Evolutionary conservation across 2,888 invertebrate genomes (phyloP), one percentile per base, ranked within the genome.

Genomic region (Eupithecia centaureata): DNA sequence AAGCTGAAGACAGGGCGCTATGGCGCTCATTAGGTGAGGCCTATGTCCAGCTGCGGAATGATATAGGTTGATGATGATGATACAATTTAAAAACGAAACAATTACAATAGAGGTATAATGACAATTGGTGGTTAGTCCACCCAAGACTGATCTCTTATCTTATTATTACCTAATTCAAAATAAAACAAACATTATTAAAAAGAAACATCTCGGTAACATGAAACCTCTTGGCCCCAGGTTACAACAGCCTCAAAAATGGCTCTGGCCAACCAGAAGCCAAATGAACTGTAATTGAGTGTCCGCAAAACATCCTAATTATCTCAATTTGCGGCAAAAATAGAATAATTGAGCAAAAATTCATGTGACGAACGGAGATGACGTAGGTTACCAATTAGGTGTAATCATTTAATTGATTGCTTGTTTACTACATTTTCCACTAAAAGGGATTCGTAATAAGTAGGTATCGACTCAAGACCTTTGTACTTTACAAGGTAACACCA

Each of bases 281-380:
- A 63, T 70, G 61, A 61, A 56, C 63, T 38, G 65, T 10, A 56
- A 65, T 68, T 60, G 60, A 33, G 28, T 65, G 64, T 52, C 51
- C 28, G n/a, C 66, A 58, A 67, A 69, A 70, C 70, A 70, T 70
- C 70, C 70, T 70, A 63, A 70, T 70, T 70, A 70, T 66, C 63
- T 63, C 56, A 5, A 52, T 64, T 67, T 60, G 47, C 63, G 66
- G 57, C 66, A 61, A 61, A 70, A 66, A 66, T 66, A 67, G 60
- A 69, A 69, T 66, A 63, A 70, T 65, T 60, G 63, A 63, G 28
- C 69, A 56, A 61, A 66, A 61, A 63, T 42, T 38, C 42, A 25
- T 47, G 32, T 32, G 52, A 62, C 61, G 62, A 38, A 32, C 30
- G n/a, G 4, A 32, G 33, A 15, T 56, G 61, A 32, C 51, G 52